These are phyloP conservation scores for Helobdella robusta DNA, from an alignment of 2,888 invertebrate genomes.

Conservation along the genomic window DNA sequence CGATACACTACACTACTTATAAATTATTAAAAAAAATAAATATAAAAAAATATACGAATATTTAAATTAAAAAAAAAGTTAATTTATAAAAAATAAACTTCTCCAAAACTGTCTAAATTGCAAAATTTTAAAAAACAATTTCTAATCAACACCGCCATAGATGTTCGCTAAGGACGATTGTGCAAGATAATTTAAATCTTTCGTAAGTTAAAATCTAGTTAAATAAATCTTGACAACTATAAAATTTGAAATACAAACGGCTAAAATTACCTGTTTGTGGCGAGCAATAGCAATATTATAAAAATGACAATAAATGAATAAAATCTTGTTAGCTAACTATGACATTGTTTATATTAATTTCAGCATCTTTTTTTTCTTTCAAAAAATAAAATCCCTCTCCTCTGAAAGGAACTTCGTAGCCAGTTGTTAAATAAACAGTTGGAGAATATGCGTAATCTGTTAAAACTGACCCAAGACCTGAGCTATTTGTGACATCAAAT, in stretches of 20 bases:
- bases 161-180: too few relatives aligned
- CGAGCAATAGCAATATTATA: too few relatives aligned
- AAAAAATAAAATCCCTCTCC: constrained; percentile 64
- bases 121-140: too few relatives aligned
- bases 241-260: too few relatives aligned
- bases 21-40: too few relatives aligned
- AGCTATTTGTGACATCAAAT: neutral
- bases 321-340: constrained; percentile 51
- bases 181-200: neutral
- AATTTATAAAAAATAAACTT: too few relatives aligned
- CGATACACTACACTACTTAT: too few relatives aligned
- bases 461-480: neutral
- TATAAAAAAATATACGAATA: too few relatives aligned
- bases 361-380: constrained; percentile 56
- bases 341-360: constrained; percentile 60
- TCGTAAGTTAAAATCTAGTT: neutral
- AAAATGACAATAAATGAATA: neutral
- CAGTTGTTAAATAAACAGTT: constrained; percentile 56
- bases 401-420: constrained; percentile 54
- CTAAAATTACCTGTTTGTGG: too few relatives aligned
- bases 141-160: too few relatives aligned
- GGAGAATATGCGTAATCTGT: constrained; percentile 36
- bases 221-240: neutral
- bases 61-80: too few relatives aligned
- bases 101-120: too few relatives aligned